Base-by-base conservation (phyloP, 2,888 invertebrate species). In the Diaperis boleti region DNA sequence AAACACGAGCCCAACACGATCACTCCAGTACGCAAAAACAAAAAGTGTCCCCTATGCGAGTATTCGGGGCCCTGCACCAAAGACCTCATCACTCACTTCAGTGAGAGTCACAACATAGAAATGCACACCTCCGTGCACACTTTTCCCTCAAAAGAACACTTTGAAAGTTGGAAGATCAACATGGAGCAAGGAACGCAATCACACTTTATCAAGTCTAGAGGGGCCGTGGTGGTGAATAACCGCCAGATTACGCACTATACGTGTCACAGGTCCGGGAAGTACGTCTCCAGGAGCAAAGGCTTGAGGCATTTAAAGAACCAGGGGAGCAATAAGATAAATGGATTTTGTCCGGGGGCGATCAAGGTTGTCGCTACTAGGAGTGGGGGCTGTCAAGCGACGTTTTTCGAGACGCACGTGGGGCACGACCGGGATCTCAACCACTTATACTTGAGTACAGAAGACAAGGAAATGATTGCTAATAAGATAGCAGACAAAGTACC, bases 401-500 rank as follows among this genome's bases (percentile, higher is more conserved):
- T 66, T 52, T 4, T 65, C 10, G 47, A 57, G 17, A 67, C 64
- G 0, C 74, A 75, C 57, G 66, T 74, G 7, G 75, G 74, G 5
- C 74, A 75, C 59, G 64, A 52, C 3, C 62, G 44, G 37, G 74
- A 74, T 39, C 54, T 75, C 11, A 64, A 44, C 39, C 67, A 66
- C 37, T 54, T 75, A 37, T 47, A 50, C 22, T 54, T 75, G n/a
- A 67, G 67, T 11, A 18, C 54, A 47, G 52, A 55, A 10, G 72
- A 75, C 37, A 44, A 67, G 37, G 50, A 67, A 15, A 18, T 22
- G 18, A 37, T 74, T 1, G 74, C 74, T 10, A 54, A 31, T 1
- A 69, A 74, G 69, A 68, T 76, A n/a, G 68, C 67, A 1, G 33
- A 62, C 42, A 72, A 74, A 52, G 64, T 74, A 6, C 68, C 73